Evolutionary conservation across 2,888 invertebrate species (phyloP).

Genomic region (Microctonus aethiopoides): DNA sequence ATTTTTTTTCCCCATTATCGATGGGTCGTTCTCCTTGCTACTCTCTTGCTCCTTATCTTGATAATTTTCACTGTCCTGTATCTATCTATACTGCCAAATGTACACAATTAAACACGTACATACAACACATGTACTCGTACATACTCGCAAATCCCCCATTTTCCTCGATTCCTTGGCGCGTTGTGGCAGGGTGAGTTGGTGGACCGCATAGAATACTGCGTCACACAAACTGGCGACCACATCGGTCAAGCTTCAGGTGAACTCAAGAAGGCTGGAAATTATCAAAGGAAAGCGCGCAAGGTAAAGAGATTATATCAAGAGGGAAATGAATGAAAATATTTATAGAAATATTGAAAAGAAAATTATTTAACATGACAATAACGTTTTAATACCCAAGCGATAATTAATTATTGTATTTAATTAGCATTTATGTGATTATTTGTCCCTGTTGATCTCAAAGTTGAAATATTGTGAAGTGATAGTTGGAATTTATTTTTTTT

Average conservation of each 20-base stretch:
- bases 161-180: conserved; percentile 41
- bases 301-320: conserved; percentile 71
- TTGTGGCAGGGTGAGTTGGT: conserved; percentile 87
- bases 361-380: no score
- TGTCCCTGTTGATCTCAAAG: no score
- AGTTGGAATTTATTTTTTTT: no score
- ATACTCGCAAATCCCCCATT: conserved; percentile 10
- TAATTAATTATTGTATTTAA: no score
- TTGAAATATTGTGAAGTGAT: no score
- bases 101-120: no score
- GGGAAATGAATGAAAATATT: not conserved
- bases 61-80: conserved; percentile 67
- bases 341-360: not conserved
- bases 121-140: conserved; percentile 21
- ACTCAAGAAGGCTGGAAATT: conserved; percentile 82
- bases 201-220: conserved; percentile 94
- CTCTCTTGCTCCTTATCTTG: not conserved
- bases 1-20: conserved; percentile 1
- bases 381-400: no score
- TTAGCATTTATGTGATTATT: no score
- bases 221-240: conserved; percentile 86
- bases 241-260: conserved; percentile 84
- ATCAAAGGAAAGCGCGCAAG: conserved; percentile 90
- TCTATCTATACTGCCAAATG: no score
- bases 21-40: not conserved